Evolutionary conservation across 1,140 invertebrate genomes (phyloP).

Genomic region (Bombus cullumanus): DNA sequence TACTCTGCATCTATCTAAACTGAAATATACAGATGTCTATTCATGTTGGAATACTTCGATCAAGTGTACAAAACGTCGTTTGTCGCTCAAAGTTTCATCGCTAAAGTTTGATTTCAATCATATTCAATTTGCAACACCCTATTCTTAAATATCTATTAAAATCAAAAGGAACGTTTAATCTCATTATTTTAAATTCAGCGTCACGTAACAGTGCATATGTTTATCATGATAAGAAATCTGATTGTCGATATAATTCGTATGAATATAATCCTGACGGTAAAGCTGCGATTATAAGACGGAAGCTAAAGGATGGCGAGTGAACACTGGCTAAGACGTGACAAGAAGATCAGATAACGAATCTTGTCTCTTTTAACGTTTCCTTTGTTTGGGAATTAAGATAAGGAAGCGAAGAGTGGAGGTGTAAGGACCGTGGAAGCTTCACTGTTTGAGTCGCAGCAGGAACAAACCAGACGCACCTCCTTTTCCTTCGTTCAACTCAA

Average conservation of each 20-base stretch:
- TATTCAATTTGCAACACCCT: neutral
- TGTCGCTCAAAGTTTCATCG: too few relatives aligned
- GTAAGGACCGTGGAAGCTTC: slow-evolving; percentile 37
- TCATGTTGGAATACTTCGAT: neutral
- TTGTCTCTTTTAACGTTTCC: slow-evolving; percentile 51
- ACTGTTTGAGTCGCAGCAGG: slow-evolving; percentile 65
- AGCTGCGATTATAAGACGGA: slow-evolving; percentile 54
- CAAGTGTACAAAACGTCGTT: too few relatives aligned
- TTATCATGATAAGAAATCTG: too few relatives aligned
- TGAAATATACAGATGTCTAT: neutral
- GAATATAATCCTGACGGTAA: neutral
- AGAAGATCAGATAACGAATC: slow-evolving; percentile 66
- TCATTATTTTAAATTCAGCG: neutral
- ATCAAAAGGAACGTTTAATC: neutral
- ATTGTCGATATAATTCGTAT: too few relatives aligned
- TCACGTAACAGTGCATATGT: neutral
- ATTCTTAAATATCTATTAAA: neutral
- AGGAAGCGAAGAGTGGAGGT: slow-evolving; percentile 16
- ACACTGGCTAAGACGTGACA: slow-evolving; percentile 22
- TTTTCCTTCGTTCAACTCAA: slow-evolving; percentile 59
- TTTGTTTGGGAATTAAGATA: slow-evolving; percentile 72
- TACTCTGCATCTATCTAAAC: too few relatives aligned
- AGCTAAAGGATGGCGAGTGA: slow-evolving; percentile 39
- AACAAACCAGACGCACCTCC: slow-evolving; percentile 69
- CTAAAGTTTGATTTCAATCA: neutral